Evolutionary conservation across 1,140 invertebrate genomes (phyloP), one percentile per base, ranked within the genome.

Genomic region (Aphidius gifuensis): DNA sequence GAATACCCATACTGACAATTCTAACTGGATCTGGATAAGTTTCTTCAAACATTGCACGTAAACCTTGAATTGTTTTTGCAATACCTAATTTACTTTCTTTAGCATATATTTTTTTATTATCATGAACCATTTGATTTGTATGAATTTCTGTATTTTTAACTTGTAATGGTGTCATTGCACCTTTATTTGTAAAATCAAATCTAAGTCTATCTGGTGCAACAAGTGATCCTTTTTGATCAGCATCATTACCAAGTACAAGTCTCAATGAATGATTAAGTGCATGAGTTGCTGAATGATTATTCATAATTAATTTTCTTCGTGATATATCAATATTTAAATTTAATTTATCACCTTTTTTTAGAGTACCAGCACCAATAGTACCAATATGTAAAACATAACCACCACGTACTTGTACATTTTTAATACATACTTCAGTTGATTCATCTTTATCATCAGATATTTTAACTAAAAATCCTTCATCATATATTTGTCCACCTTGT

Each of bases 231-330:
- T 91, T 90, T 81, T 99, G 98, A 79, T 99, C 97, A 48, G 93
- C 90, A 71, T 97, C 94, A 65, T 88, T 88, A 8, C 92, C 89
- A 21, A 99, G 80, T 53, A 99, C 93, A 76, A 89, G 87, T 56
- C 97, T 84, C 46, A 99, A 82, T 39, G 93, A 94, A 83, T 91
- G 95, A 83, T 99, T 99, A 1, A 99, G 83, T 53, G 96, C 88
- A 81, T 99, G 98, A 1, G 98, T 99, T 38, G 94, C 98, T 32
- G 97, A 99, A 73, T 99, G 98, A 82, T 99, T 99, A 72, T 93
- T 97, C 98, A 99, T 99, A 32, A 99, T 85, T 6, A 92, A 79
- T 68, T 90, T 85, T 74, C 96, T 83, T 62, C 96, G 85, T 68
- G 88, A 84, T 58, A 87, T 87, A 80, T 99, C 96, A 64, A 99